Percentiles rank a stretch among this genome's conserved stretches.
Evolutionary conservation across 2,113 vertebrate species (phyloP).

Genomic region (Cynoglossus semilaevis): DNA sequence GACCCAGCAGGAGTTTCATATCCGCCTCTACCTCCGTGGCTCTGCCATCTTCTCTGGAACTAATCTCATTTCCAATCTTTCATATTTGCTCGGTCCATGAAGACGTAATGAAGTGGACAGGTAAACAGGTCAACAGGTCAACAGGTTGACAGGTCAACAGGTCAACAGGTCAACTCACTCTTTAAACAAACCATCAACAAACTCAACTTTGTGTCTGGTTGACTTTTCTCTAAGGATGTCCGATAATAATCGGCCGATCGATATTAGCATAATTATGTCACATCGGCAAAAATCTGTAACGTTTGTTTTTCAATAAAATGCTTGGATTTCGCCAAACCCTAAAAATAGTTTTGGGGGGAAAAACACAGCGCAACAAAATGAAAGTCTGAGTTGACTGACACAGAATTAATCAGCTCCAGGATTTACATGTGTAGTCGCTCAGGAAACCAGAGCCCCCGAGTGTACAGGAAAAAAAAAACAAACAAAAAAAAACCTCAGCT

Average conservation of each 20-base stretch:
- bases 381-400: conserved; percentile 39
- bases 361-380: conserved; percentile 34
- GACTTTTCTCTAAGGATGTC: no score
- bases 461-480: conserved; percentile 32
- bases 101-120: conserved; percentile 49
- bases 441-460: conserved; percentile 37
- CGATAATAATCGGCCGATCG: no score
- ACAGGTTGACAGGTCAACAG: conserved; percentile 14
- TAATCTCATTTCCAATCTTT: conserved; percentile 53
- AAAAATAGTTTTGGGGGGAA: no score
- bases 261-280: no score
- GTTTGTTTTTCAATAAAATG: no score
- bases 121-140: conserved; percentile 32
- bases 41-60: conserved; percentile 23
- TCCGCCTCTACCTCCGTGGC: conserved; percentile 47
- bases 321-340: no score
- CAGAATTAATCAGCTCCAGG: conserved; percentile 30
- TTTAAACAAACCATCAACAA: conserved; percentile 27
- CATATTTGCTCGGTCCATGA: conserved; percentile 27
- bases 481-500: conserved; percentile 11
- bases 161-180: conserved; percentile 3
- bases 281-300: no score
- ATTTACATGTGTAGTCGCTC: conserved; percentile 39
- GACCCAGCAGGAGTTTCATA: conserved; percentile 59
- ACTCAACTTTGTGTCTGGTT: not conserved